Conservation (phyloP, 2,888 invertebrate species). For the Podabrus alpinus region DNA sequence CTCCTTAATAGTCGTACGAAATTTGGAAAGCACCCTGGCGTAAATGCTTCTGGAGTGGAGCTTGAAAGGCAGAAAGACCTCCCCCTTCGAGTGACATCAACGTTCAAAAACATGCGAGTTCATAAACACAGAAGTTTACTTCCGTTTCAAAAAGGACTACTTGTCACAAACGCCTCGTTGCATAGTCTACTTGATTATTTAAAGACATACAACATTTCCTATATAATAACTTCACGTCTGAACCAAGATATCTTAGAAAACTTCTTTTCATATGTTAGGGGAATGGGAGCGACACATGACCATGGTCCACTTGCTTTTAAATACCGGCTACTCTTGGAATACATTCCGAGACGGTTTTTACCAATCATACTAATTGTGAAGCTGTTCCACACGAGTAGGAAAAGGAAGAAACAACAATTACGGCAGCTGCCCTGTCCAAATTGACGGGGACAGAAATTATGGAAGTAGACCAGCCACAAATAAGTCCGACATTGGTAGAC, state of each 20-base stretch:
- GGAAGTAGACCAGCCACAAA: not conserved
- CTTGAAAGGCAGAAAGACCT: slow-evolving; percentile 30
- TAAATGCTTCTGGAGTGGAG: slow-evolving; percentile 34
- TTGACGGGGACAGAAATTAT: not conserved
- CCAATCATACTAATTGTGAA: not conserved
- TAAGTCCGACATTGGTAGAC: not conserved
- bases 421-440: not conserved
- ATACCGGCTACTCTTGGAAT: not conserved
- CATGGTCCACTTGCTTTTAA: not conserved
- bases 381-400: not conserved
- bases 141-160: slow-evolving; percentile 33
- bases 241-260: not conserved
- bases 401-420: not conserved
- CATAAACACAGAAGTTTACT: slow-evolving; percentile 31
- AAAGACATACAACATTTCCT: not conserved
- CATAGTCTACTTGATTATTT: not conserved
- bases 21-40: slow-evolving; percentile 20
- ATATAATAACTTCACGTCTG: slow-evolving; percentile 26
- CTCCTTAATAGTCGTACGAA: slow-evolving; percentile 6
- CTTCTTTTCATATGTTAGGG: not conserved
- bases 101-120: slow-evolving; percentile 31
- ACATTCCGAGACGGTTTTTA: slow-evolving; percentile 28
- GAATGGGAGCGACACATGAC: not conserved
- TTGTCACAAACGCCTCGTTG: slow-evolving; percentile 16
- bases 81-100: slow-evolving; percentile 23